Conservation (phyloP, 2,888 invertebrate species). For the Megaustenia siamemsis region DNA sequence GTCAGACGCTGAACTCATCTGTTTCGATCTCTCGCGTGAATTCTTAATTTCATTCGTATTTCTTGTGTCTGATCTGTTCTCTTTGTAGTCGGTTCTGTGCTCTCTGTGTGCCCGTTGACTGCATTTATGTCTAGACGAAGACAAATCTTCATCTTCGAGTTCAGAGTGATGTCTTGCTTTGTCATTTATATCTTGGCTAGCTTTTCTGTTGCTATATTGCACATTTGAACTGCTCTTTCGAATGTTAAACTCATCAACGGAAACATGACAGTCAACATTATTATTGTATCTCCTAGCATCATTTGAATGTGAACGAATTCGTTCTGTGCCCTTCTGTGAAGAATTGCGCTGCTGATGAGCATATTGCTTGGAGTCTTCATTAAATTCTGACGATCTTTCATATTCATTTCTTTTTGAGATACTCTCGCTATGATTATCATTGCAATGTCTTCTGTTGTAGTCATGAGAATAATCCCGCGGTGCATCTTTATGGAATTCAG, state of each 20-base stretch:
- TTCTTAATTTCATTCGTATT: not conserved
- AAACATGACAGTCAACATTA: not conserved
- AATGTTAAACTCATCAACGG: not conserved
- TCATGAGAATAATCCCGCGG: not conserved
- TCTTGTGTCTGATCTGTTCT: not conserved
- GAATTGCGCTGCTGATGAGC: not conserved
- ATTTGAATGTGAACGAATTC: not conserved
- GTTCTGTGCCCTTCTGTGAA: not conserved
- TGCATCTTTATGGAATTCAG: not conserved
- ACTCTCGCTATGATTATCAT: not conserved
- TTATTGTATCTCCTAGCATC: not conserved
- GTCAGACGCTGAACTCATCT: not conserved
- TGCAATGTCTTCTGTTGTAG: not conserved
- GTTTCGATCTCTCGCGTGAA: not conserved
- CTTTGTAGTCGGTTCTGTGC: not conserved
- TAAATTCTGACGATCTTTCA: not conserved
- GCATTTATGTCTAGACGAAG: not conserved
- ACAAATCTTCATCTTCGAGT: not conserved
- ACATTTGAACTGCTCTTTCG: not conserved
- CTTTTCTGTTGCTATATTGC: not conserved
- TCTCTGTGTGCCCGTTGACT: not conserved
- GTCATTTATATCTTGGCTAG: not conserved
- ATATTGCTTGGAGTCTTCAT: not conserved
- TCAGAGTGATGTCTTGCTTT: not conserved
- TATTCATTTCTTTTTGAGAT: not conserved